Conservation (phyloP, 2,888 invertebrate genomes). For the Dorcus hopei region DNA sequence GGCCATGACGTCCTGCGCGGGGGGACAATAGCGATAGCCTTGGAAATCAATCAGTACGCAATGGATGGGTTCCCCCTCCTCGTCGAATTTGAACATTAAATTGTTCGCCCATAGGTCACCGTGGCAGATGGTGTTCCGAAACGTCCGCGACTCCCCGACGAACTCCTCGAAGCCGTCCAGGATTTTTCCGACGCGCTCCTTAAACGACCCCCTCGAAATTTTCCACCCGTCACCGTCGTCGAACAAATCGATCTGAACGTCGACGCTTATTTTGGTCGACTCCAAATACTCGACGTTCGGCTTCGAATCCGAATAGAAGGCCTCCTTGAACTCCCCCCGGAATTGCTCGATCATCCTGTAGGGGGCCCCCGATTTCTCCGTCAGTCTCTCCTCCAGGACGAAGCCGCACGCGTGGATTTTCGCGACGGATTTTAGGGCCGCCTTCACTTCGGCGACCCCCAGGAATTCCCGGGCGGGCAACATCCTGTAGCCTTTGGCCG, state of each 20-base stretch:
- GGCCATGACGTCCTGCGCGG: constrained; percentile 58
- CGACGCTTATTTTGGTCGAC: constrained; percentile 39
- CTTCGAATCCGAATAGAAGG: constrained; percentile 41
- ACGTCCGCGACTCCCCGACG: constrained; percentile 40
- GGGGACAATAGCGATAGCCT: constrained; percentile 55
- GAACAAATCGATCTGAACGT: constrained; percentile 30
- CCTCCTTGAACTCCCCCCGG: constrained; percentile 40
- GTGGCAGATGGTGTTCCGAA: constrained; percentile 46
- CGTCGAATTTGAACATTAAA: constrained; percentile 40
- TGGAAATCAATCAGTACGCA: constrained; percentile 39
- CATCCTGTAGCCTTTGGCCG: constrained; percentile 30
- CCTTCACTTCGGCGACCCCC: constrained; percentile 24
- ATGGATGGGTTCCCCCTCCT: constrained; percentile 20
- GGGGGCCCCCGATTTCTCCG: constrained; percentile 16
- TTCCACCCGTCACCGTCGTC: background rate
- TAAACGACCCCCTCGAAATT: constrained; percentile 11
- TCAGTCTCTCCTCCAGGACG: constrained; percentile 39
- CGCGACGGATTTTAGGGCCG: constrained; percentile 30
- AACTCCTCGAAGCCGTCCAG: constrained; percentile 13
- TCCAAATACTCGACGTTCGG: constrained; percentile 37
- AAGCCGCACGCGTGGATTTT: constrained; percentile 37
- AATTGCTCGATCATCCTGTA: constrained; percentile 29
- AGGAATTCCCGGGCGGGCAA: constrained; percentile 23
- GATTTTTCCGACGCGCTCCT: background rate
- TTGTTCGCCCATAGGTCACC: constrained; percentile 53